Base-by-base conservation (phyloP, 2,113 vertebrate genomes). In the Coreoperca whiteheadi region DNA sequence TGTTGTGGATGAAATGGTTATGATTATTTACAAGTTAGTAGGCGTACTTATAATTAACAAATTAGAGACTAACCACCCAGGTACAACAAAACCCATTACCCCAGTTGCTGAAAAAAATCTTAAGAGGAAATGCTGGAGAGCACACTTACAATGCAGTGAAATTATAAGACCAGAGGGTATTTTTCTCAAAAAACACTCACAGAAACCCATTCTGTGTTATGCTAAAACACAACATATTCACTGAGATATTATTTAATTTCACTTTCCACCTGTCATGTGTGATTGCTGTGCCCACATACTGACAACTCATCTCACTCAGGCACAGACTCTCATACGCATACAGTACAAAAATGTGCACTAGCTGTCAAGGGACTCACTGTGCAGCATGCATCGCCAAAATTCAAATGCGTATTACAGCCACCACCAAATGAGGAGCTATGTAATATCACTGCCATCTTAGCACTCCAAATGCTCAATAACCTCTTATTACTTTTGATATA, bases 401-500 rank as follows among this genome's bases (percentile, higher is more conserved):
- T 79, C 76, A 81, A 86, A 83, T 68, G 39, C 77, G 46, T 73
- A 41, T 50, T 50, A 43, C 63, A 87, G 39, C 28, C 43, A 43
- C 72, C 32, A 48, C 18, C 30, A 48, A 82, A 71, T 25, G 64
- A 83, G 48, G 2, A 84, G 25, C 15, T 41, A 80, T 86, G 50
- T 51, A 32, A 77, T 53, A 78, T 60, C 23, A 23, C 18, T 60
- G 66, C 28, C 51, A 61, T 79, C 51, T 69, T 34, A 64, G 48
- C 53, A 46, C 75, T 71, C 37, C 50, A 74, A 89, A 87, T 66
- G 60, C 60, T 72, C 82, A 80, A 83, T 63, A 69, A 50, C 54
- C 8, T 77, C 30, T 65, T 66, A 90, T 89, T 87, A 77, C 68
- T 64, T 74, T 56, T 77, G 83, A 84, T 79, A 72, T 60, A n/a